phyloP scores from a whole-genome alignment of 2,888 invertebrate species.

The Lithophane ornitopus region DNA sequence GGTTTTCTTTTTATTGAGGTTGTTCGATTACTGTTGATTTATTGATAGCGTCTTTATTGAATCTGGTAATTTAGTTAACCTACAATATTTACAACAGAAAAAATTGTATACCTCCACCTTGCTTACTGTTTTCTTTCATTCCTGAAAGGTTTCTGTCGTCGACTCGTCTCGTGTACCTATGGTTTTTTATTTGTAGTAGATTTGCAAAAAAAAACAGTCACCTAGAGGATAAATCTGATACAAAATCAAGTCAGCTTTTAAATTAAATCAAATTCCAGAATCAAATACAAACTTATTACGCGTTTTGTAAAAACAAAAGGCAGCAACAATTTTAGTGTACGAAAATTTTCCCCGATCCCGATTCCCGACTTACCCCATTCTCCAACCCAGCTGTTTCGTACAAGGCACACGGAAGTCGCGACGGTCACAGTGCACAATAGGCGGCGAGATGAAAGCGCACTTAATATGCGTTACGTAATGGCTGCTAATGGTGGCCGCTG shows the following conservation, averaged over 20 bases:
- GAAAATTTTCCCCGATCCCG: background rate
- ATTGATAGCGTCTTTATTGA: conserved; percentile 10
- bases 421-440: conserved; percentile 81
- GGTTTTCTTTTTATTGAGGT: conserved; percentile 41
- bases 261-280: too few species aligned
- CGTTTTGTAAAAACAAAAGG: background rate
- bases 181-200: background rate
- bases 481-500: conserved; percentile 76
- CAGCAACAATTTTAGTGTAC: background rate
- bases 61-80: background rate
- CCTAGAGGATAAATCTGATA: background rate
- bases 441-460: conserved; percentile 87
- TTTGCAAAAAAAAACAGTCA: background rate
- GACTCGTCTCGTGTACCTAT: background rate
- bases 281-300: background rate
- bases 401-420: conserved; percentile 82
- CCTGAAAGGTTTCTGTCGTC: background rate
- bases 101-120: background rate
- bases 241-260: background rate
- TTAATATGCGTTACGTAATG: conserved; percentile 87
- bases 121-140: background rate
- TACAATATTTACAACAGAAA: background rate
- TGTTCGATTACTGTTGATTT: conserved; percentile 23
- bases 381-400: conserved; percentile 35
- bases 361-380: conserved; percentile 38